Evolutionary conservation across 2,797 vertebrate genomes (phyloP), one percentile per base, ranked within the genome.

Genomic region (Tragelaphus eurycerus): DNA sequence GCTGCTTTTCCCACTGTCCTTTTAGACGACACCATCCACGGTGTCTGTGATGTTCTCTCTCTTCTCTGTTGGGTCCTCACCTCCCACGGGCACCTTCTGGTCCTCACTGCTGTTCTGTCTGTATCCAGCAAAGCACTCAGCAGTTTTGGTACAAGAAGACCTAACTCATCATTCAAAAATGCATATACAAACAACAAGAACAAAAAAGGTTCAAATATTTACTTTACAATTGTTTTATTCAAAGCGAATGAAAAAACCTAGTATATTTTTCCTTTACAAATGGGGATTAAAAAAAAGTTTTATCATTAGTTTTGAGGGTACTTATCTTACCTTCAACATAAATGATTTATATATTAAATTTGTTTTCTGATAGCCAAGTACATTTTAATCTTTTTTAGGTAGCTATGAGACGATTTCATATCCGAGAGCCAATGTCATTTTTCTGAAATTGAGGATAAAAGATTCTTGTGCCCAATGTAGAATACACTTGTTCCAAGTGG

Each of bases 171-270:
- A 84, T 54, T 79, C 3, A 86, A 76, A 86, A 62, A 79, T 15
- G 43, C 74, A 74, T 7, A 29, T 43, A 87, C 67, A 90, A 87
- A 95, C 62, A 64, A 83, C 90, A 96, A 62, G 76, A 79, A 79
- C 74, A 94, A 93, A 50, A 52, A 88, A 93, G 59, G 52, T 95
- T 89, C 95, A 95, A 57, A 71, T 74, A 46, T 48, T 96, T 89
- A 93, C 85, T 97, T 98, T 95, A 95, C 50, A 96, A 93, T 5
- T 90, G 57, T 95, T 98, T 98, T 97, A 98, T 98, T 98, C 89
- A 96, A 98, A 96, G 67, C 74, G 94, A 96, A 97, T 96, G 97
- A 11, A 90, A 96, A 97, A 98, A 94, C 46, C 83, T 95, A 89
- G 48, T 94, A 60, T 93, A 71, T 88, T 95, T 78, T 94, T 82